A percentile compares a stretch with the other conserved stretches of the same genome.
Evolutionary conservation across 2,797 vertebrate species (phyloP).

Genomic region (Spatula clypeata): DNA sequence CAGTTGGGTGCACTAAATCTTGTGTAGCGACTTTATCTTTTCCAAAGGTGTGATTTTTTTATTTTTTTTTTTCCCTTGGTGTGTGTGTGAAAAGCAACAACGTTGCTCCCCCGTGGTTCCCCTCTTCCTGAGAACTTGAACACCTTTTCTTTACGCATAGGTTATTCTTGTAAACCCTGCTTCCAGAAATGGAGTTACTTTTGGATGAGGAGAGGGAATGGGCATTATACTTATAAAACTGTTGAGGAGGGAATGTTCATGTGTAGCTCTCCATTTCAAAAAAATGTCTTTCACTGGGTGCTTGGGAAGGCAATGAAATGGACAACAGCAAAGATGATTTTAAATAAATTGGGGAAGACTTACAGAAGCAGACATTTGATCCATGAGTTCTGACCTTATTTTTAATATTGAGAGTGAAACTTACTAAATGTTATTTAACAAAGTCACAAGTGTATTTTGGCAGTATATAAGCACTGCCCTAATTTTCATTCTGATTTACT

Average conservation of each 20-base stretch:
- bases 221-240: conserved; percentile 41
- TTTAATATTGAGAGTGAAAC: conserved; percentile 29
- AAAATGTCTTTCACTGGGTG: neutral
- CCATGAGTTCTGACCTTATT: neutral
- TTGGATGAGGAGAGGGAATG: neutral
- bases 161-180: conserved; percentile 12
- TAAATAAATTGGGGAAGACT: neutral
- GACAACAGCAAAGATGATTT: neutral
- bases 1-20: conserved; percentile 48
- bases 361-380: neutral
- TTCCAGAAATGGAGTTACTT: conserved; percentile 17
- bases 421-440: conserved; percentile 22
- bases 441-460: conserved; percentile 59
- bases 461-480: conserved; percentile 10
- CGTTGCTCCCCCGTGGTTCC: neutral
- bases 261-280: conserved; percentile 39
- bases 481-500: conserved; percentile 61
- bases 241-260: conserved; percentile 28
- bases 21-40: conserved; percentile 47
- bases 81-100: conserved; percentile 9
- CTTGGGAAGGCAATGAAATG: conserved; percentile 2
- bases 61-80: neutral
- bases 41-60: neutral
- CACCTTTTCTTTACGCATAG: neutral
- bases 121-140: neutral